Evolutionary conservation across 2,797 vertebrate species (phyloP).

Genomic region (Phoxinus dragarum): DNA sequence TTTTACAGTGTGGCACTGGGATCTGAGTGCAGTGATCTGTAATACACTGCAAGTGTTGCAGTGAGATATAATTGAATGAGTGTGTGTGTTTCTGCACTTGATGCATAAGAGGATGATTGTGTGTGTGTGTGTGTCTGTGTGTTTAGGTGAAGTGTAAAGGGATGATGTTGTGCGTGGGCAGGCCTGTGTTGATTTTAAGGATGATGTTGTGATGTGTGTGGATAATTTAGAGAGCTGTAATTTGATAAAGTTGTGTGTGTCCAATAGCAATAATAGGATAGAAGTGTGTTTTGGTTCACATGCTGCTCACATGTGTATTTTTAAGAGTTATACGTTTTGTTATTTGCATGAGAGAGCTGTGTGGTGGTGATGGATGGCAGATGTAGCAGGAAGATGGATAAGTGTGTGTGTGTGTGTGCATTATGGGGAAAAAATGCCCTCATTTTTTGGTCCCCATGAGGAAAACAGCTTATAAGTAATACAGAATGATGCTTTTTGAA

Average conservation of each 20-base stretch:
- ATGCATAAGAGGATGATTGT: conserved; percentile 32
- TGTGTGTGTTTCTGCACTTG: not conserved
- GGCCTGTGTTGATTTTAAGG: not conserved
- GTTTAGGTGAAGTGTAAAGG: conserved; percentile 6
- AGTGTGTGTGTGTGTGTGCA: not conserved
- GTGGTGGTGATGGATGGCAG: conserved; percentile 25
- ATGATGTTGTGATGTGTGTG: conserved; percentile 18
- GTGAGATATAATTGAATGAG: conserved; percentile 3
- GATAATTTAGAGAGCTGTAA: conserved; percentile 4
- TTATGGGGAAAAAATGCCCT: not conserved
- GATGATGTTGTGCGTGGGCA: conserved; percentile 4
- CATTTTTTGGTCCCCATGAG: not conserved
- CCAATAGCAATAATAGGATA: not conserved
- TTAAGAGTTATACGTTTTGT: conserved; percentile 8
- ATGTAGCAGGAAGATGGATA: not conserved
- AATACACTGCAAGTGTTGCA: not conserved
- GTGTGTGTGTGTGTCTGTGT: conserved; percentile 10
- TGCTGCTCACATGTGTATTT: not conserved
- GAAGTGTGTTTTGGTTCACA: conserved; percentile 19
- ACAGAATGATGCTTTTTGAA: not conserved
- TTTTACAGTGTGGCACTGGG: not conserved
- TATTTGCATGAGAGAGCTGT: conserved; percentile 9
- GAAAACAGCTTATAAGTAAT: not conserved
- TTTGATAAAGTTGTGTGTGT: conserved; percentile 2
- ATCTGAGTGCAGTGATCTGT: conserved; percentile 8